Evolutionary conservation across 2,888 invertebrate species (phyloP).

Genomic region (Prenolepis imparis): DNA sequence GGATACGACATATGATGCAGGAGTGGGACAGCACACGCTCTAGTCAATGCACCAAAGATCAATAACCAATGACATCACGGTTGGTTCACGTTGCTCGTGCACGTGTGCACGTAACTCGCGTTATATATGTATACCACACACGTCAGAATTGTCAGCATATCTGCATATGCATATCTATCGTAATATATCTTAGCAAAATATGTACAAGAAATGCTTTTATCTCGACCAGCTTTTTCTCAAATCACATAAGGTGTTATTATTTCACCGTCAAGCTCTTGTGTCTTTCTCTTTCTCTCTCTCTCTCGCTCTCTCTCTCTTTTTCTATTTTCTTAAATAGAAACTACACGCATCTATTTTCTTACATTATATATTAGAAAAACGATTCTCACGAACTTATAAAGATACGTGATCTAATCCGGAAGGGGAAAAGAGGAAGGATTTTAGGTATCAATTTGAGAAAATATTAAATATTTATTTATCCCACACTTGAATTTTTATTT

Average conservation of each 20-base stretch:
- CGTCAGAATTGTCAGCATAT: conserved; percentile 49
- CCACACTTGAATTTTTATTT: background rate
- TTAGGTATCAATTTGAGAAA: background rate
- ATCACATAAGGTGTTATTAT: conserved; percentile 21
- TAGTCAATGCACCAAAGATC: conserved; percentile 64
- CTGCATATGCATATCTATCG: background rate
- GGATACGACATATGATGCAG: background rate
- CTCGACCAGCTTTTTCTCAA: conserved; percentile 36
- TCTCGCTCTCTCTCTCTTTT: background rate
- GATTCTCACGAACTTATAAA: conserved; percentile 4
- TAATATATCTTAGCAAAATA: conserved; percentile 2
- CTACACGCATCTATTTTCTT: background rate
- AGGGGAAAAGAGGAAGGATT: background rate
- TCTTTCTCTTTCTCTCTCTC: background rate
- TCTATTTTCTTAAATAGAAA: background rate
- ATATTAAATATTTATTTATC: background rate
- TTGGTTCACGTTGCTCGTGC: conserved; percentile 86
- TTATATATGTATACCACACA: conserved; percentile 61
- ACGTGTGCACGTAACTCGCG: conserved; percentile 47
- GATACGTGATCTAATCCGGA: background rate
- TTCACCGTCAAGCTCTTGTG: conserved; percentile 47
- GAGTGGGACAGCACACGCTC: conserved; percentile 12
- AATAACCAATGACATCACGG: conserved; percentile 88
- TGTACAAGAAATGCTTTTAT: conserved; percentile 4
- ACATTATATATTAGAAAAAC: background rate